Base-by-base conservation (phyloP, 2,797 vertebrate species). In the Oreochromis grahami region DNA sequence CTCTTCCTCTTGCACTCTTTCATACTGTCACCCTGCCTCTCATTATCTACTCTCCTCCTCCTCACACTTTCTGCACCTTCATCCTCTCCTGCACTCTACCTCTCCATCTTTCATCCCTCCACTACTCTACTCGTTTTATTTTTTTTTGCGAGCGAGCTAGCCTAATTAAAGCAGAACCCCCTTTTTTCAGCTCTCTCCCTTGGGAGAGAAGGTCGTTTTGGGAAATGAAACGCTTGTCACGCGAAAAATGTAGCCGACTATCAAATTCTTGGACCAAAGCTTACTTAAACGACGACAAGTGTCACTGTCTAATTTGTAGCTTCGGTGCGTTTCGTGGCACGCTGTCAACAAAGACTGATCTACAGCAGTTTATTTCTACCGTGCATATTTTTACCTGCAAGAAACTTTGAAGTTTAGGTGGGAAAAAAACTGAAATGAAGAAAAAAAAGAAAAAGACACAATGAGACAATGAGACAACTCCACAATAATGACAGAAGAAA, bases 1-100 rank as follows among this genome's bases (percentile, higher is more conserved):
- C 86, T 92, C 91, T 84, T 91, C 89, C 89, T 93, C 79, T 24
- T 84, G 90, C 89, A 91, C 86, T 90, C 89, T 91, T 91, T 95
- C 91, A 92, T 93, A 88, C 88, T 90, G 87, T 93, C 92, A 84
- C 87, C 87, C 84, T 92, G 88, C 83, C 83, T 91, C 91, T 94
- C 93, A 93, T 94, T 93, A 93, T 91, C 91, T 84, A 53, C 83
- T 82, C 77, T 88, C 87, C 60, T 82, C 83, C 78, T 87, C 84
- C 74, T 84, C 86, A 79, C 84, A 84, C 68, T 82, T 78, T 83
- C 86, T 43, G 70, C 74, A 90, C 84, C 86, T 89, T 88, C 89
- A 87, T 82, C 88, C 80, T 90, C 87, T 90, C 83, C 86, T 81
- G 88, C 85, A 68, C 82, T 86, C 84, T 77, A 80, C 85, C 65